These are phyloP conservation scores for Euspilapteryx auroguttella DNA, from an alignment of 2,888 invertebrate species.

Conservation along the genomic window DNA sequence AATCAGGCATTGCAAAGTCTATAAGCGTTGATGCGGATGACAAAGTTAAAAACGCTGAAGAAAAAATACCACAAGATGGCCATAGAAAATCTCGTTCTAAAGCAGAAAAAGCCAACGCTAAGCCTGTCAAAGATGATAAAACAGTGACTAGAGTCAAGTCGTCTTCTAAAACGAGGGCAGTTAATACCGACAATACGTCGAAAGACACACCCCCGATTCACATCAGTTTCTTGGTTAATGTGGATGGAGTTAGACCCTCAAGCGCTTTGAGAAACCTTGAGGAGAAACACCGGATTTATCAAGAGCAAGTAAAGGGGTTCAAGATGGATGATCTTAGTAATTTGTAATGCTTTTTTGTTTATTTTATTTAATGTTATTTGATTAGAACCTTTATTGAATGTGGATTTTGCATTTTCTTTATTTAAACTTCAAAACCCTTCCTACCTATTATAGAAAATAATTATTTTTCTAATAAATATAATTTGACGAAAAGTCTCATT, in stretches of 20 bases:
- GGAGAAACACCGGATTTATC: constrained; percentile 42
- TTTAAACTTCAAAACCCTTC: no score
- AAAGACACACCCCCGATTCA: constrained; percentile 24
- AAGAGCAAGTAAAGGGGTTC: constrained; percentile 37
- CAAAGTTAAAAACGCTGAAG: background rate
- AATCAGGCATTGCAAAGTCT: no score
- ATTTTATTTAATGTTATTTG: no score
- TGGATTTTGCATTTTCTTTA: no score
- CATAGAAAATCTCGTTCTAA: no score
- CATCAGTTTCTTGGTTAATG: constrained; percentile 38
- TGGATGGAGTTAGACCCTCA: constrained; percentile 28
- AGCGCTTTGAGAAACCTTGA: constrained; percentile 31
- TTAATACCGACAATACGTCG: constrained; percentile 16
- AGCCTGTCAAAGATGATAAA: constrained; percentile 5
- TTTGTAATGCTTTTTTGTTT: no score
- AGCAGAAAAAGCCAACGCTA: constrained; percentile 12
- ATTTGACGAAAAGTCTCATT: no score
- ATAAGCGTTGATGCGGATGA: background rate
- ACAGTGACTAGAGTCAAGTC: constrained; percentile 13
- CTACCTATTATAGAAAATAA: no score
- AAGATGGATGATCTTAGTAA: constrained; percentile 16
- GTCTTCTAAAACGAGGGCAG: constrained; percentile 16
- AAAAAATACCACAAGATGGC: background rate
- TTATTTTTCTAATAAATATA: no score
- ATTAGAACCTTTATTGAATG: no score